phyloP scores from a whole-genome alignment of 2,888 invertebrate genomes.

The Apamea monoglypha region DNA sequence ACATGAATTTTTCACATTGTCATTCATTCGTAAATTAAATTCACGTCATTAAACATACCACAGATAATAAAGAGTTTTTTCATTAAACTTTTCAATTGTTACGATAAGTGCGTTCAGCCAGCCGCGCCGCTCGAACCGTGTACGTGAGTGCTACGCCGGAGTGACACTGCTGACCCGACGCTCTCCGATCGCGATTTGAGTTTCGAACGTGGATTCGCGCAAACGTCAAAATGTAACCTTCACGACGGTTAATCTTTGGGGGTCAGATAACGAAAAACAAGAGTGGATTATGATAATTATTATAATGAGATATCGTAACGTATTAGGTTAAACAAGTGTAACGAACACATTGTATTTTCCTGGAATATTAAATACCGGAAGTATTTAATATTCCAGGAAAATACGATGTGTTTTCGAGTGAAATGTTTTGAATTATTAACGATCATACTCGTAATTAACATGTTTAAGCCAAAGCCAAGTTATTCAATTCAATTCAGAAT shows the following conservation, averaged over 20 bases:
- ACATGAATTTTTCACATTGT: constrained; percentile 45
- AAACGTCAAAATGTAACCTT: constrained; percentile 65
- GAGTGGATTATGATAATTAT: constrained; percentile 17
- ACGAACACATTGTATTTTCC: neutral
- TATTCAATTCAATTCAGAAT: neutral
- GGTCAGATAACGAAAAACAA: constrained; percentile 37
- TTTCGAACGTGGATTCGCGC: constrained; percentile 70
- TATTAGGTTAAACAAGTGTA: constrained; percentile 9
- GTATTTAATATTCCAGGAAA: too few relatives aligned
- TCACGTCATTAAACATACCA: constrained; percentile 34
- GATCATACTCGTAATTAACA: neutral
- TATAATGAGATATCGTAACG: constrained; percentile 28
- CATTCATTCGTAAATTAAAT: constrained; percentile 33
- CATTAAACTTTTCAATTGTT: constrained; percentile 47
- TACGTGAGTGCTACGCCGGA: constrained; percentile 66
- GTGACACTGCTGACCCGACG: constrained; percentile 73
- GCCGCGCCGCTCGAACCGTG: constrained; percentile 62
- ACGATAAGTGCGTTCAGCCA: constrained; percentile 54
- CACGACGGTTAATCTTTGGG: constrained; percentile 37
- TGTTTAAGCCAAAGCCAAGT: neutral
- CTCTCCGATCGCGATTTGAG: constrained; percentile 72
- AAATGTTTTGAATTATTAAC: neutral
- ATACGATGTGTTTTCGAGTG: too few relatives aligned
- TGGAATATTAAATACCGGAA: neutral
- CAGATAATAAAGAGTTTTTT: constrained; percentile 24